phyloP scores from a whole-genome alignment of 2,113 vertebrate genomes.

The Ceuthmochares aereus region DNA sequence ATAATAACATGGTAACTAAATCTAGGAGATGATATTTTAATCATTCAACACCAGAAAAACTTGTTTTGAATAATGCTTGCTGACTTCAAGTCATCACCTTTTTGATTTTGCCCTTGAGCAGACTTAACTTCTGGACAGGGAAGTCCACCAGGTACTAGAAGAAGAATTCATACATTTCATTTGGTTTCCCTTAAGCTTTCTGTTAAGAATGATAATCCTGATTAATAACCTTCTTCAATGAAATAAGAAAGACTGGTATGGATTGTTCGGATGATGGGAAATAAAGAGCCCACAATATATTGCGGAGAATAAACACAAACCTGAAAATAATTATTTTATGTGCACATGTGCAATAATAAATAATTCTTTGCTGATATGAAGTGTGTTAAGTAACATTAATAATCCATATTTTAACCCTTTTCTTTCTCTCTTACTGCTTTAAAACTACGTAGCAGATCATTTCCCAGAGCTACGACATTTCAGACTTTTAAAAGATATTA shows the following conservation, averaged over 20 bases:
- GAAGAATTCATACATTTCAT: rapidly evolving
- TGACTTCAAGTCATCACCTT: conserved; percentile 33
- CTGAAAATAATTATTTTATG: background rate
- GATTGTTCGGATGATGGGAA: background rate
- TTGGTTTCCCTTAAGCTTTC: background rate
- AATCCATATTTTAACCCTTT: background rate
- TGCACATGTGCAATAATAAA: background rate
- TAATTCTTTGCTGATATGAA: background rate
- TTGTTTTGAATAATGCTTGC: background rate
- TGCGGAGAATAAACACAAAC: background rate
- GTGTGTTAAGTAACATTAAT: background rate
- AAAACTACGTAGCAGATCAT: background rate
- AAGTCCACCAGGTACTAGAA: background rate
- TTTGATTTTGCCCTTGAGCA: background rate
- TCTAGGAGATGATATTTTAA: conserved; percentile 17
- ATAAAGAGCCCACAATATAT: background rate
- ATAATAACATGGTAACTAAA: conserved; percentile 36
- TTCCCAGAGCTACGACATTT: background rate
- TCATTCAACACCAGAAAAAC: conserved; percentile 1
- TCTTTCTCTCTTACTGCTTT: background rate
- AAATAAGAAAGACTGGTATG: background rate
- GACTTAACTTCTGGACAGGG: background rate
- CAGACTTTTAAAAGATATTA: background rate
- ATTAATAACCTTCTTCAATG: background rate
- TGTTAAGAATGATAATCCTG: background rate